Conservation (phyloP, 2,888 invertebrate genomes). For the Erebia palarica region DNA sequence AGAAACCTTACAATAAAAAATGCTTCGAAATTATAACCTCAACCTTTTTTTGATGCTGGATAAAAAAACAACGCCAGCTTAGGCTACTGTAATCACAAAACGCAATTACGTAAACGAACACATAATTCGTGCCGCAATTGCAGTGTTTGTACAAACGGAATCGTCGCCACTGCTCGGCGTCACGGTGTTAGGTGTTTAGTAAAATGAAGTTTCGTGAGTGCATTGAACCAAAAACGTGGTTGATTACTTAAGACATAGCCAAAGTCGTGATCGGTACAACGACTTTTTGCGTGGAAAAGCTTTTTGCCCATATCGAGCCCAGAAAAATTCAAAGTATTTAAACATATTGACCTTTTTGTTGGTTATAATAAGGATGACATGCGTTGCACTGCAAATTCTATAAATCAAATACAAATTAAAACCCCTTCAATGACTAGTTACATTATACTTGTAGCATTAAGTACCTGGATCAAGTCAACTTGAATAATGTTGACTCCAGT, state of each 20-base stretch:
- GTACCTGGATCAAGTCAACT: not conserved
- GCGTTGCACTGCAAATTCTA: slow-evolving; percentile 25
- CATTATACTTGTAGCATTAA: not conserved
- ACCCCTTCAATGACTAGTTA: not conserved
- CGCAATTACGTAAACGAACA: slow-evolving; percentile 25
- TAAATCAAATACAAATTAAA: not conserved
- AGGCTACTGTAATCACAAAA: slow-evolving; percentile 20
- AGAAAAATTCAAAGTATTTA: slow-evolving; percentile 53
- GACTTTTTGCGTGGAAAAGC: slow-evolving; percentile 43
- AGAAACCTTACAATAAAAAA: not conserved
- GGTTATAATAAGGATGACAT: slow-evolving; percentile 27
- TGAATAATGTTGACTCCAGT: not conserved
- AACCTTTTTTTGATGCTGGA: not conserved
- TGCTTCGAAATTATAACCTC: not conserved
- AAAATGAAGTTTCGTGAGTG: slow-evolving; percentile 75
- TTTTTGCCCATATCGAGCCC: slow-evolving; percentile 61
- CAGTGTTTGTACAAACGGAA: slow-evolving; percentile 66
- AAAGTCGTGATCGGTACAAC: slow-evolving; percentile 64
- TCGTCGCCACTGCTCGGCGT: slow-evolving; percentile 66
- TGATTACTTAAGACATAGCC: slow-evolving; percentile 72
- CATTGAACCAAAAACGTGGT: slow-evolving; percentile 80
- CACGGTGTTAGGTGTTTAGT: slow-evolving; percentile 66
- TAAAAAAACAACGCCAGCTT: slow-evolving; percentile 1
- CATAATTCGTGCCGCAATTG: slow-evolving; percentile 55
- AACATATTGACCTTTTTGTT: slow-evolving; percentile 63